Conservation (phyloP, 1,140 invertebrate species). For the Thaumetopoea pityocampa region DNA sequence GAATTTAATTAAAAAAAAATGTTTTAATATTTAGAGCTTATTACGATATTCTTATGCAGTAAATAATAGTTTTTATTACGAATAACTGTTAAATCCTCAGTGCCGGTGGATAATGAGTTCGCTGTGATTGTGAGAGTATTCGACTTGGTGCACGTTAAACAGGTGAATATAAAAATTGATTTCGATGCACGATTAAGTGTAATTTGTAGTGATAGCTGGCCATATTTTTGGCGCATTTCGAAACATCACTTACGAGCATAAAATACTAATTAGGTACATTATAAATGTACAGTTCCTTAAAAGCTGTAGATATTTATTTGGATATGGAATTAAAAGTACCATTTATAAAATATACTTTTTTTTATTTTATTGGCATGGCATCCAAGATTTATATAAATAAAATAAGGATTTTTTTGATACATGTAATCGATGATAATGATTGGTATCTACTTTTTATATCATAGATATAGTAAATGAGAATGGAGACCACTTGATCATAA, state of each 20-base stretch:
- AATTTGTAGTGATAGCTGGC: constrained; percentile 2
- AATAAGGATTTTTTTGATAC: no score
- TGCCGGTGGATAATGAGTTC: constrained; percentile 64
- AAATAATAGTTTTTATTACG: constrained; percentile 48
- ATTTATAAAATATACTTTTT: no score
- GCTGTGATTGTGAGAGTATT: constrained; percentile 57
- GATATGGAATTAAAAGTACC: no score
- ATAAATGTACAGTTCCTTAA: no score
- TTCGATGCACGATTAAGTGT: constrained; percentile 35
- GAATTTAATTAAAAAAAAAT: constrained; percentile 13
- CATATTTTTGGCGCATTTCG: constrained; percentile 15
- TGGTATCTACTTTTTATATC: no score
- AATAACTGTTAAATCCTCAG: constrained; percentile 55
- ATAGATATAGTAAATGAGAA: no score
- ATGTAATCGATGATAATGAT: no score
- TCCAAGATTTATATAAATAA: no score
- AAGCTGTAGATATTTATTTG: no score
- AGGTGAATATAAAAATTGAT: constrained; percentile 61
- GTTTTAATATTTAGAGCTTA: constrained; percentile 6
- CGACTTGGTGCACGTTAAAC: constrained; percentile 52
- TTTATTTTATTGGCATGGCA: no score
- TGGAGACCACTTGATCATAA: no score
- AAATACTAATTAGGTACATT: constrained; percentile 15
- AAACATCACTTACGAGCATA: background rate
- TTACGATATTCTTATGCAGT: constrained; percentile 18